Evolutionary conservation across 2,888 invertebrate genomes (phyloP).

Genomic region (Pyrrhia umbra): DNA sequence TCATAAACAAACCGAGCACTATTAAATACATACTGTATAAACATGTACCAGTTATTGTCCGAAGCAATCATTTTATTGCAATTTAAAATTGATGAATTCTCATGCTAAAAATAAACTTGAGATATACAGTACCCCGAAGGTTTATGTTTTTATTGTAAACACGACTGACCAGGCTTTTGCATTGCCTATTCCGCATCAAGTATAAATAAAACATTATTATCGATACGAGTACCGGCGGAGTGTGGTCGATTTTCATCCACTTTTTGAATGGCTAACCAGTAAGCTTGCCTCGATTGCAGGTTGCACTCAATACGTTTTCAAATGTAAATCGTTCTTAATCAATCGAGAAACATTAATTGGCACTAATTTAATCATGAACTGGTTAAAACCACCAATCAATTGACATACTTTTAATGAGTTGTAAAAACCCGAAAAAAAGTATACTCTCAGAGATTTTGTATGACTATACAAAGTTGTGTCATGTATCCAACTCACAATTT

Average conservation of each 20-base stretch:
- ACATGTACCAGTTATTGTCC: conserved; percentile 18
- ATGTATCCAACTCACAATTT: too few relatives aligned
- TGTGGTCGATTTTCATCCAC: background rate
- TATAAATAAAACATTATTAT: background rate
- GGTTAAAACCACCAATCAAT: too few relatives aligned
- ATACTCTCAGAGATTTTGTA: too few relatives aligned
- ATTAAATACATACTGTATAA: conserved; percentile 25
- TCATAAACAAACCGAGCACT: conserved; percentile 28
- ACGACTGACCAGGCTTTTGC: background rate
- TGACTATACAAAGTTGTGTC: too few relatives aligned
- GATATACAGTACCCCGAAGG: background rate
- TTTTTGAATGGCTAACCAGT: background rate
- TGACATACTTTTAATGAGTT: too few relatives aligned
- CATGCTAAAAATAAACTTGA: background rate
- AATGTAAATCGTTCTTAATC: too few relatives aligned
- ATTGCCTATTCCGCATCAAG: background rate
- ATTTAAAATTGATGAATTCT: conserved; percentile 20
- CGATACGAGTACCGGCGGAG: background rate
- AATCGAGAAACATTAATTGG: too few relatives aligned
- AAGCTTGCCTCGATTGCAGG: background rate
- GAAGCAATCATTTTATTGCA: conserved; percentile 25
- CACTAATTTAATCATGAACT: too few relatives aligned
- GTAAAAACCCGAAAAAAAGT: too few relatives aligned
- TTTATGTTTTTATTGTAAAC: background rate
- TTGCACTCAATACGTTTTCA: too few relatives aligned